Evolutionary conservation across 92 coral and sea anemone genomes (phyloP).

Genomic region (Heliopora coerulea): DNA sequence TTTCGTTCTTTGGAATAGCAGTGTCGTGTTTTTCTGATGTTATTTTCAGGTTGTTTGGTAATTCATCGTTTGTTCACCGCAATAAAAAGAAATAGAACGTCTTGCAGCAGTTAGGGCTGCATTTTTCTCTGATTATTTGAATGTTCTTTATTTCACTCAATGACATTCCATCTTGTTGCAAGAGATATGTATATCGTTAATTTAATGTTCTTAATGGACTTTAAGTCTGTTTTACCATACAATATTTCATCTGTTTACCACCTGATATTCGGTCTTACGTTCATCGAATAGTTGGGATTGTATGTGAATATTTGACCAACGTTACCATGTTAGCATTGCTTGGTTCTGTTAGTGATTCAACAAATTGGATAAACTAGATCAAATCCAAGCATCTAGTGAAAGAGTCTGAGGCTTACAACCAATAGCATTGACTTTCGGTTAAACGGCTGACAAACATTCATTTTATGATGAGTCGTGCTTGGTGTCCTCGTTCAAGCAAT

Average conservation of each 20-base stretch:
- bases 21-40: neutral
- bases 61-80: slow-evolving; percentile 26
- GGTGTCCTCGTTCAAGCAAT: too few relatives aligned
- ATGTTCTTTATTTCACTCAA: too few relatives aligned
- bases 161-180: too few relatives aligned
- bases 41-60: neutral
- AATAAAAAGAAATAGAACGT: neutral
- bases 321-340: neutral
- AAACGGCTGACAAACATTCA: too few relatives aligned
- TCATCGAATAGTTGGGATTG: too few relatives aligned
- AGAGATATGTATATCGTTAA: too few relatives aligned
- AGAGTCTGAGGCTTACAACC: too few relatives aligned
- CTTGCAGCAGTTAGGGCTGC: neutral
- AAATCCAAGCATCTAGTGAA: too few relatives aligned
- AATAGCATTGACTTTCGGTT: neutral
- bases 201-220: too few relatives aligned
- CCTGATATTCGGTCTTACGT: neutral
- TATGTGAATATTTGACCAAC: neutral
- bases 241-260: neutral
- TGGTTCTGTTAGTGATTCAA: too few relatives aligned
- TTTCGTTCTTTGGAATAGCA: neutral
- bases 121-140: neutral
- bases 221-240: neutral
- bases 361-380: too few relatives aligned
- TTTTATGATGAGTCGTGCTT: too few relatives aligned